A percentile compares a stretch with the other conserved stretches of the same genome.
These are phyloP conservation scores for Lepus oiostolus DNA, from an alignment of 2,797 vertebrate genomes.

Conservation along the genomic window DNA sequence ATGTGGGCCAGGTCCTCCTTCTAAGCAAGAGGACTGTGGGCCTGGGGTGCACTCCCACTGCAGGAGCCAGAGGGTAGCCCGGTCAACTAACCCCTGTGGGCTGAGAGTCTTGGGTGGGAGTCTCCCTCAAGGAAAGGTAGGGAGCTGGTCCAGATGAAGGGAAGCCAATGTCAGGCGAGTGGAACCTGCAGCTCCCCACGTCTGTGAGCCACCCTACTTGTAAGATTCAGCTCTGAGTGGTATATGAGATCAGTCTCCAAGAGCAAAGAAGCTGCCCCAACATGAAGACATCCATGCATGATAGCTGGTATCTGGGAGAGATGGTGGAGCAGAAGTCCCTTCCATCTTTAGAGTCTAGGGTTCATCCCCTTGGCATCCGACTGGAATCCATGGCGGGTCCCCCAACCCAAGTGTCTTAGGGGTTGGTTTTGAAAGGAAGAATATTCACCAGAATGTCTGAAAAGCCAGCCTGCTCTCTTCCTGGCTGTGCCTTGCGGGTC, in stretches of 20 bases:
- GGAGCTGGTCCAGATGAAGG: not conserved
- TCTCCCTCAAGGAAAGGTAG: not conserved
- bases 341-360: not conserved
- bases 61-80: too few species aligned
- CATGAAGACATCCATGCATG: not conserved
- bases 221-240: not conserved
- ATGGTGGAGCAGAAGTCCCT: not conserved
- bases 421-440: conserved; percentile 23
- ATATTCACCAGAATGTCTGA: not conserved
- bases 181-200: not conserved
- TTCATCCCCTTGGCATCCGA: not conserved
- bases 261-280: not conserved
- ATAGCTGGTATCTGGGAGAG: not conserved
- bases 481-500: rapidly evolving
- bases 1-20: not conserved
- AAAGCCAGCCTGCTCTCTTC: not conserved
- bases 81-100: rapidly evolving
- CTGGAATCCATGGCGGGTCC: rapidly evolving
- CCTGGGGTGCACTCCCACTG: rapidly evolving
- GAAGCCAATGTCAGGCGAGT: not conserved
- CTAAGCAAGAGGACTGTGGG: not conserved
- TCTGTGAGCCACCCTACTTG: not conserved
- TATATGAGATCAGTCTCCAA: not conserved
- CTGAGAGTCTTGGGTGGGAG: too few species aligned
- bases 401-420: not conserved